Evolutionary conservation across 2,888 invertebrate genomes (phyloP).

Genomic region (Anodontia alba): DNA sequence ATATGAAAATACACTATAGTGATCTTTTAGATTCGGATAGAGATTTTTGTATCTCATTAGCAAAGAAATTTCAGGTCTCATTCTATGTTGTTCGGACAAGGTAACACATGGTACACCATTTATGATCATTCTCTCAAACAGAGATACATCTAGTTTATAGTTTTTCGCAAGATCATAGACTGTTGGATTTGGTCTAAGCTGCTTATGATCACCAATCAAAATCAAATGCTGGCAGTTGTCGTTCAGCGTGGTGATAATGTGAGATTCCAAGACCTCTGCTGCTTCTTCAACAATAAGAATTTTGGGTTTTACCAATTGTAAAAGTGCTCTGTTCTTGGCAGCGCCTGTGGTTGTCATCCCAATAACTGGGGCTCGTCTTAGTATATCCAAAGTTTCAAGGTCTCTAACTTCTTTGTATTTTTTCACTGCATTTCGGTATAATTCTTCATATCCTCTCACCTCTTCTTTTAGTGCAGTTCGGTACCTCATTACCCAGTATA

Average conservation of each 20-base stretch:
- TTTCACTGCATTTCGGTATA: conserved; percentile 63
- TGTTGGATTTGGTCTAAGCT: conserved; percentile 90
- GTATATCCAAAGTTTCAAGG: conserved; percentile 75
- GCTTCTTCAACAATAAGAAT: conserved; percentile 92
- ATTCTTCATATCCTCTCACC: conserved; percentile 59
- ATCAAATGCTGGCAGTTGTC: conserved; percentile 91
- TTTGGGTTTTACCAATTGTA: conserved; percentile 80
- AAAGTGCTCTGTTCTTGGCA: conserved; percentile 69
- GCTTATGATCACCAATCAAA: conserved; percentile 93
- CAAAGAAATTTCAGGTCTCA: conserved; percentile 42
- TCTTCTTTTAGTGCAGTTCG: conserved; percentile 48
- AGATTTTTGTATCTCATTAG: conserved; percentile 82
- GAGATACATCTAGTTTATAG: conserved; percentile 90
- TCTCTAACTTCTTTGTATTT: conserved; percentile 61
- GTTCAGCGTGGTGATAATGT: conserved; percentile 91
- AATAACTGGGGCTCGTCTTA: conserved; percentile 74
- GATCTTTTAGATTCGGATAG: conserved; percentile 64
- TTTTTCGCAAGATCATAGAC: conserved; percentile 89
- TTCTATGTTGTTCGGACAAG: conserved; percentile 7
- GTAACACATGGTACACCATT: conserved; percentile 87
- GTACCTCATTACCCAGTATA: conserved; percentile 77
- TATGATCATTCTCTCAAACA: conserved; percentile 92
- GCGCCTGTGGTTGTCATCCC: conserved; percentile 84
- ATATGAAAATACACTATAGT: conserved; percentile 62
- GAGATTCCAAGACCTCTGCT: conserved; percentile 93